These are phyloP conservation scores for Cheilosia vulpina DNA, from an alignment of 2,888 invertebrate species.

Conservation along the genomic window DNA sequence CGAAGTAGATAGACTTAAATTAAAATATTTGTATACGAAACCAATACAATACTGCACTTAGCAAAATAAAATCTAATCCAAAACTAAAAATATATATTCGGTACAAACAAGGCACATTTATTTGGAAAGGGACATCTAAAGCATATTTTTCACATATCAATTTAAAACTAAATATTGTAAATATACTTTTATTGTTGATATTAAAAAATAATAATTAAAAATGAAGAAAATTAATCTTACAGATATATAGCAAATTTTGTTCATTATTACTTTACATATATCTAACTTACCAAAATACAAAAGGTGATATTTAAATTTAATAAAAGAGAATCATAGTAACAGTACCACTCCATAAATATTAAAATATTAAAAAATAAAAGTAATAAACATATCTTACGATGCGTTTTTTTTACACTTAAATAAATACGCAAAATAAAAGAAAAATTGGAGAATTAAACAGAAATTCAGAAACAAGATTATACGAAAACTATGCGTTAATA, in stretches of 20 bases:
- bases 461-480: slow-evolving; percentile 39
- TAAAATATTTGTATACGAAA: slow-evolving; percentile 81
- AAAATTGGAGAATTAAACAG: background rate
- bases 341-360: slow-evolving; percentile 39
- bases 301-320: slow-evolving; percentile 71
- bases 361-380: slow-evolving; percentile 30
- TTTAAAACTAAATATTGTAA: slow-evolving; percentile 74
- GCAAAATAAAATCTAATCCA: slow-evolving; percentile 65
- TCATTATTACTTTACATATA: slow-evolving; percentile 47
- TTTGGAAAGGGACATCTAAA: slow-evolving; percentile 72
- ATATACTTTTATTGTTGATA: slow-evolving; percentile 63
- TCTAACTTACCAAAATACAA: slow-evolving; percentile 70
- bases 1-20: slow-evolving; percentile 59
- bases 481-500: slow-evolving; percentile 54
- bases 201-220: slow-evolving; percentile 45
- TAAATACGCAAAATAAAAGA: background rate
- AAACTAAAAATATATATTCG: slow-evolving; percentile 57
- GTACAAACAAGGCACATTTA: slow-evolving; percentile 74
- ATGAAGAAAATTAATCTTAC: slow-evolving; percentile 47
- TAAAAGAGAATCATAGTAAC: slow-evolving; percentile 16
- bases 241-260: slow-evolving; percentile 71
- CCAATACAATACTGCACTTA: slow-evolving; percentile 65
- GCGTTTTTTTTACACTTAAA: slow-evolving; percentile 19
- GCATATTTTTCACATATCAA: slow-evolving; percentile 77
- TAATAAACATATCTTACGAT: slow-evolving; percentile 10